phyloP scores from a whole-genome alignment of 1,140 invertebrate genomes.

The Agraylea sexmaculata region DNA sequence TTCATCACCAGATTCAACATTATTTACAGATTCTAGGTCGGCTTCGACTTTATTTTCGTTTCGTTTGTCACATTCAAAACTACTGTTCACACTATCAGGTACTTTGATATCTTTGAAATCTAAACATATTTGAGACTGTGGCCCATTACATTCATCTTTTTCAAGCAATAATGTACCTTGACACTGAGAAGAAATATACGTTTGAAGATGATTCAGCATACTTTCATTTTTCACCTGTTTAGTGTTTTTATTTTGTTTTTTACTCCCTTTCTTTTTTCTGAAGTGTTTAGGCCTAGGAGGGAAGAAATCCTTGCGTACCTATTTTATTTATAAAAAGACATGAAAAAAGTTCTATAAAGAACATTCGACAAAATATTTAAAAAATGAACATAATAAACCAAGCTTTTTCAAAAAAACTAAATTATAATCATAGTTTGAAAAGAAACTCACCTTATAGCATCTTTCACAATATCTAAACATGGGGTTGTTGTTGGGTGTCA shows the following conservation, averaged over 20 bases:
- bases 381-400: too few relatives aligned
- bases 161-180: neutral
- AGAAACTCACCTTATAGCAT: constrained; percentile 46
- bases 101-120: constrained; percentile 16
- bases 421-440: neutral
- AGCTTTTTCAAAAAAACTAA: neutral
- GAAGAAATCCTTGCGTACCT: constrained; percentile 52
- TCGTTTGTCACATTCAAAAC: too few relatives aligned
- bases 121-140: neutral
- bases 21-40: too few relatives aligned
- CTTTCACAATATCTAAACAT: constrained; percentile 52
- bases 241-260: constrained; percentile 9
- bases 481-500: constrained; percentile 47
- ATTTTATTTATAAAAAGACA: constrained; percentile 22
- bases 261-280: constrained; percentile 19
- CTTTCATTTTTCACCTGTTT: constrained; percentile 25
- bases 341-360: too few relatives aligned
- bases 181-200: neutral
- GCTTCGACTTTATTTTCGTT: too few relatives aligned
- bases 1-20: neutral
- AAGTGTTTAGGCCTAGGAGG: constrained; percentile 44
- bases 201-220: constrained; percentile 9
- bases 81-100: constrained; percentile 3
- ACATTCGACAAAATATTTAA: too few relatives aligned
- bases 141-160: neutral